phyloP scores from a whole-genome alignment of 2,113 vertebrate genomes.

The Willisornis vidua region DNA sequence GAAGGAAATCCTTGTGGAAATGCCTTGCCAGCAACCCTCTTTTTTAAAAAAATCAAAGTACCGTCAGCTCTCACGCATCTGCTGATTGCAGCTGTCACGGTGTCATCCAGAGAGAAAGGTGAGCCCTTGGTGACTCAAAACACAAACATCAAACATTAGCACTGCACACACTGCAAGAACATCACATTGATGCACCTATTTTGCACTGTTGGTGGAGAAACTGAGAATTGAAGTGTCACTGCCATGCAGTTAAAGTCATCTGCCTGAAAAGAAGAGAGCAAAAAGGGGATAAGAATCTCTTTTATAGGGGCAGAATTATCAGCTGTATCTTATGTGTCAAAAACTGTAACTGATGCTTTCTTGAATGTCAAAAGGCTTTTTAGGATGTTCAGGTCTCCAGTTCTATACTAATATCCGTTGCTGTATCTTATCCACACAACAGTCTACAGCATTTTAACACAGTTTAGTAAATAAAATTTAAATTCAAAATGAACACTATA shows the following conservation, averaged over 20 bases:
- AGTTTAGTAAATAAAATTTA: not conserved
- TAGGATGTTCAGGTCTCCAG: not conserved
- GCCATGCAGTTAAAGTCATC: not conserved
- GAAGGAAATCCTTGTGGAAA: constrained; percentile 46
- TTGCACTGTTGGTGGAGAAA: not conserved
- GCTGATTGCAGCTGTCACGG: constrained; percentile 49
- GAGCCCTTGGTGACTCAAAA: constrained; percentile 26
- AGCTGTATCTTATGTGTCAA: not conserved
- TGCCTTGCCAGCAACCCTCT: constrained; percentile 34
- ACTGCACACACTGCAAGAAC: not conserved
- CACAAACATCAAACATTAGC: not conserved
- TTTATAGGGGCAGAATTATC: not conserved
- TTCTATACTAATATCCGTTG: not conserved
- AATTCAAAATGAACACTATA: not conserved
- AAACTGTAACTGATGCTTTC: not conserved
- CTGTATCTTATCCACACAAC: not conserved
- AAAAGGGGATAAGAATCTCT: not conserved
- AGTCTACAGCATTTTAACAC: not conserved
- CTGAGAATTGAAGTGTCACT: not conserved
- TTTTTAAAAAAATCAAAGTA: not conserved
- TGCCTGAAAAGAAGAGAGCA: not conserved
- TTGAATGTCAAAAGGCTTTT: not conserved
- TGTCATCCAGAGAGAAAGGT: constrained; percentile 56
- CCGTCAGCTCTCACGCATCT: constrained; percentile 32
- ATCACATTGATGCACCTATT: not conserved